Conservation (phyloP, 2,797 vertebrate species). For the Fringilla coelebs region DNA sequence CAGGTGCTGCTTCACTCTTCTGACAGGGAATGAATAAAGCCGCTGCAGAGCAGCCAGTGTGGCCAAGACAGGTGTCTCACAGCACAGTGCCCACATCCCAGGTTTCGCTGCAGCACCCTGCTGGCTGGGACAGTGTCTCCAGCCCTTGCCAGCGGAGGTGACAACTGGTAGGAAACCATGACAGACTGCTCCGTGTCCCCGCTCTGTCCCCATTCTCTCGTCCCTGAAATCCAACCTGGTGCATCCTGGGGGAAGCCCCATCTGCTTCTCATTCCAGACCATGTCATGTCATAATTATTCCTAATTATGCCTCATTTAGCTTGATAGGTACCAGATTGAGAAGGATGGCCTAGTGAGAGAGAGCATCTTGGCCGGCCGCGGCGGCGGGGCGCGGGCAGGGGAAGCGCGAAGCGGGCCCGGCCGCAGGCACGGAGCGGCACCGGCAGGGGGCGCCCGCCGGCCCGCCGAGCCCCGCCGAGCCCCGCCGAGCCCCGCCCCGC, state of each 20-base stretch:
- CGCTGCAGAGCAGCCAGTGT: background rate
- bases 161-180: background rate
- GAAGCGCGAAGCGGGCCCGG: background rate
- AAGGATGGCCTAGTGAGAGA: slow-evolving; percentile 28
- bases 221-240: slow-evolving; percentile 44
- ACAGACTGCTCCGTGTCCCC: background rate
- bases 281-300: slow-evolving; percentile 67
- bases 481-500: no score
- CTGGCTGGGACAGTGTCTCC: background rate
- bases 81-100: background rate
- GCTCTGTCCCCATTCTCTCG: background rate
- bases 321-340: slow-evolving; percentile 53
- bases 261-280: slow-evolving; percentile 67
- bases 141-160: background rate
- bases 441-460: background rate
- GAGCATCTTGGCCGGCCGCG: slow-evolving; percentile 4
- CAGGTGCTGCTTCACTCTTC: background rate
- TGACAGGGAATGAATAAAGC: background rate
- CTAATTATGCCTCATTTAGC: slow-evolving; percentile 68
- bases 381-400: background rate
- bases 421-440: background rate
- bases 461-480: no score
- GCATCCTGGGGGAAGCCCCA: slow-evolving; percentile 58
- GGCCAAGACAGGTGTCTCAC: background rate
- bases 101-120: background rate